A percentile compares a stretch with the other conserved stretches of the same genome.
Evolutionary conservation across 2,888 invertebrate genomes (phyloP).

Genomic region (Aelia acuminata): DNA sequence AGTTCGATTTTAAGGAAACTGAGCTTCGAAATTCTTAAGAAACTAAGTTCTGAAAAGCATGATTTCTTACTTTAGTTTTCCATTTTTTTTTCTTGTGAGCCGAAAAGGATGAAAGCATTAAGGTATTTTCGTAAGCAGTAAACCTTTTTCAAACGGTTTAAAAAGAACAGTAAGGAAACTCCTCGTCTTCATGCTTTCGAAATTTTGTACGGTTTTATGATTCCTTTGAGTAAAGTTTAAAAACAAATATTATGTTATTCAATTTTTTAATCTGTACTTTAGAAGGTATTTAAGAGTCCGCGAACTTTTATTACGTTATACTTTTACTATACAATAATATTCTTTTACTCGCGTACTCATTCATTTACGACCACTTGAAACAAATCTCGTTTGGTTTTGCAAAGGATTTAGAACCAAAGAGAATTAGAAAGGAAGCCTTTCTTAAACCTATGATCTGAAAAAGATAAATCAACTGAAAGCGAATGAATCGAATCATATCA

Average conservation of each 20-base stretch:
- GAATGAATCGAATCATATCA: background rate
- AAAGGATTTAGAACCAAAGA: too few relatives aligned
- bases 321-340: too few relatives aligned
- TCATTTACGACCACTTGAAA: too few relatives aligned
- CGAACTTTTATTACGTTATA: too few relatives aligned
- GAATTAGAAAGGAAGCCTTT: too few relatives aligned
- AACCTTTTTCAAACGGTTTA: background rate
- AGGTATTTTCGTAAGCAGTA: background rate
- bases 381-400: too few relatives aligned
- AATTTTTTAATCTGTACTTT: too few relatives aligned
- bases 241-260: too few relatives aligned
- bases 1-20: background rate
- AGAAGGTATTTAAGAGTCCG: too few relatives aligned
- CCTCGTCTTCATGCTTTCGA: background rate
- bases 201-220: constrained; percentile 1
- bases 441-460: too few relatives aligned
- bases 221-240: background rate
- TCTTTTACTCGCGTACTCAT: too few relatives aligned
- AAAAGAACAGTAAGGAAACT: constrained; percentile 17
- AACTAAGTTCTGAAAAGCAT: constrained; percentile 7
- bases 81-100: background rate
- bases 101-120: background rate
- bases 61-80: background rate
- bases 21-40: background rate
- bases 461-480: too few relatives aligned